Evolutionary conservation across 2,797 vertebrate genomes (phyloP), one percentile per base, ranked within the genome.

Genomic region (Onychomys leucogaster): DNA sequence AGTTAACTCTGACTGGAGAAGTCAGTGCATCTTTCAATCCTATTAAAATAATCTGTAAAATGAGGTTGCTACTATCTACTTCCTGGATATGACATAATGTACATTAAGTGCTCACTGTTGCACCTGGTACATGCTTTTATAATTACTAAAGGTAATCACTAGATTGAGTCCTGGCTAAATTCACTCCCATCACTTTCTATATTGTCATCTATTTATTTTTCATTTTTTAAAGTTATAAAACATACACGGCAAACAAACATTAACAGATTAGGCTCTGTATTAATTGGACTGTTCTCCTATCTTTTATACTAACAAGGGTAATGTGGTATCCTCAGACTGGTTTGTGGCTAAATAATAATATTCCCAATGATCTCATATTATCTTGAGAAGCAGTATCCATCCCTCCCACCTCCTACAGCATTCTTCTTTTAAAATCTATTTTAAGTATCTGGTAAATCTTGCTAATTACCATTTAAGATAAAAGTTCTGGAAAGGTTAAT

Each of bases 341-440:
- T 65, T 89, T 61, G 17, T 41, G 78, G 57, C 8, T 43, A 92
- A 90, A 90, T 25, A 84, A 94, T 59, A 93, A 61, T 81, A 97
- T 90, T 91, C 32, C 27, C 80, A 96, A 49, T 37, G 55, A 69
- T 77, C 63, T 7, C 14, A 55, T n/a, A 88, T 77, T 93, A 90
- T 76, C 10, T 11, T 76, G 25, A 80, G 80, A 91, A 94, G 55
- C 52, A n/a, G 67, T 78, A 29, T 11, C 46, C 9, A 55, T 57
- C 12, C n/a, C 43, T 88, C 34, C 9, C 1, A 92, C 32, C 34
- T 37, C 49, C 34, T 76, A 52, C 91, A 67, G 17, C 63, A 89
- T 17, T 85, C 91, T 94, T 67, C 69, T 95, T 89, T 71, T 88
- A 90, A 95, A 96, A 73, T 93, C 49, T 91, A 90, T 92, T 95